Percentiles rank a stretch among this genome's conserved stretches.
Evolutionary conservation across 2,797 vertebrate genomes (phyloP).

Genomic region (Alauda arvensis): DNA sequence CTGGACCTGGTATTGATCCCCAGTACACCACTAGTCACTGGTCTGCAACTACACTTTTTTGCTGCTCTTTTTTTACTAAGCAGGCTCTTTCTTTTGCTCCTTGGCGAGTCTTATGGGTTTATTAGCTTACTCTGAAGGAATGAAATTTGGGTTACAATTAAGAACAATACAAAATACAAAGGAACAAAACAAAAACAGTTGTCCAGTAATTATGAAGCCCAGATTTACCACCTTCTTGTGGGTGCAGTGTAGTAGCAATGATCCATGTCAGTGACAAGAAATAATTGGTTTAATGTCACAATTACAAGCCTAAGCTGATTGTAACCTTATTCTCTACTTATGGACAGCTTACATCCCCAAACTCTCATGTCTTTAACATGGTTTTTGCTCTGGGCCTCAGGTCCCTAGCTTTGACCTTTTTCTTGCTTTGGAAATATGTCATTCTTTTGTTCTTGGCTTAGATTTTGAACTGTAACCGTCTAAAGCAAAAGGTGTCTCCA

Average conservation of each 20-base stretch:
- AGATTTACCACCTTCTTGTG: neutral
- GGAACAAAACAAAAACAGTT: neutral
- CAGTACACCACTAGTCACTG: neutral
- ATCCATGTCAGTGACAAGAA: neutral
- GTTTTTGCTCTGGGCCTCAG: neutral
- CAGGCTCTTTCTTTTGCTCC: neutral
- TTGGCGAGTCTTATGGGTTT: neutral
- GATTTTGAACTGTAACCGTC: neutral
- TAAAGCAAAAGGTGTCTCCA: neutral
- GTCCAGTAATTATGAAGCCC: neutral
- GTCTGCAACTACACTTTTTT: neutral
- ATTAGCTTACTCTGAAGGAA: neutral
- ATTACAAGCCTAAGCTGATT: neutral
- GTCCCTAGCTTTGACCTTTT: neutral
- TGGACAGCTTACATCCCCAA: accelerated
- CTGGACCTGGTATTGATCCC: neutral
- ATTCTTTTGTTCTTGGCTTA: neutral
- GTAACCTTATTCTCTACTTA: neutral
- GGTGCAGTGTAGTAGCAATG: neutral
- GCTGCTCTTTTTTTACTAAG: neutral
- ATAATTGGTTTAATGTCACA: neutral
- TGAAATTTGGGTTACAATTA: neutral
- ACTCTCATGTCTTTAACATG: neutral
- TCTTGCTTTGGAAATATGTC: neutral
- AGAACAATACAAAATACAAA: neutral